Percentiles rank a stretch among this genome's conserved stretches.
Conservation (phyloP, 2,113 vertebrate genomes). For the Grus americana region DNA sequence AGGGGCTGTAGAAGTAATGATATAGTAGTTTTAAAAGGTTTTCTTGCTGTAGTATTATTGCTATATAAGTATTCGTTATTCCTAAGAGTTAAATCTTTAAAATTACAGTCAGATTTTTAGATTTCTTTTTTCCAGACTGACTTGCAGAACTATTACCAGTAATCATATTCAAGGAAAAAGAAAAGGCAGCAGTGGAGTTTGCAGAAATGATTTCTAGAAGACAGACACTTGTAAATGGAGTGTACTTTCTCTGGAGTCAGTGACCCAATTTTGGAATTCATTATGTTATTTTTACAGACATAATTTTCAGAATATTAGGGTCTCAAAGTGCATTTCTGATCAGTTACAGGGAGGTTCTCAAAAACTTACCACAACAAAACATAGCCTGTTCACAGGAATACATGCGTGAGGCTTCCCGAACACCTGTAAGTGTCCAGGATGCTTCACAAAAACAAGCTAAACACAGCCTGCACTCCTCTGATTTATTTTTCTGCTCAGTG, state of each 20-base stretch:
- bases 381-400: neutral
- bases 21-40: neutral
- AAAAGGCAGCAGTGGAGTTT: neutral
- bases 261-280: neutral
- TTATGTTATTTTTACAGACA: neutral
- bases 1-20: neutral
- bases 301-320: neutral
- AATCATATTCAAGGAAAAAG: neutral
- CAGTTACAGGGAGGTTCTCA: neutral
- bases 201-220: neutral
- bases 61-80: neutral
- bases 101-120: neutral
- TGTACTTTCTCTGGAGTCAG: neutral
- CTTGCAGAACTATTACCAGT: neutral
- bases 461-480: neutral
- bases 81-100: neutral
- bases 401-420: neutral
- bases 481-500: neutral
- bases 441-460: neutral
- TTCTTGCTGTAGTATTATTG: constrained; percentile 20
- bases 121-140: neutral
- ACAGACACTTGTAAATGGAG: neutral
- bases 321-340: neutral
- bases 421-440: neutral
- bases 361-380: neutral